Evolutionary conservation across 2,797 vertebrate genomes (phyloP).

Genomic region (Xenops minutus): DNA sequence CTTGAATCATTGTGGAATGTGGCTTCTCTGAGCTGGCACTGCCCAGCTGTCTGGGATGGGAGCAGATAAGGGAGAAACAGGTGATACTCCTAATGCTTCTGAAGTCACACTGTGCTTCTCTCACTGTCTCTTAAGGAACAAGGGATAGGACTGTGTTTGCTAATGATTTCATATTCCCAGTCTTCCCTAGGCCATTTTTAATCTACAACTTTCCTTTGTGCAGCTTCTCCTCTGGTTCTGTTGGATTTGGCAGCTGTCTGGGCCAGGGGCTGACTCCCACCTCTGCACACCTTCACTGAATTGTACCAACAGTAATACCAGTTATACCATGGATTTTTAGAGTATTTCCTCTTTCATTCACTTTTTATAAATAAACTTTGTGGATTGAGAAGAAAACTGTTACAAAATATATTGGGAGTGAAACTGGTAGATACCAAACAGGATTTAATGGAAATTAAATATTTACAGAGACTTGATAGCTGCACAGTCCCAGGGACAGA

Average conservation of each 20-base stretch:
- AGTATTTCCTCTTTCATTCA: background rate
- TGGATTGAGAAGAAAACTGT: background rate
- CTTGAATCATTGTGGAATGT: background rate
- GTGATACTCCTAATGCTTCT: background rate
- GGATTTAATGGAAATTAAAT: background rate
- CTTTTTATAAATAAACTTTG: background rate
- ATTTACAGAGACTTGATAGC: background rate
- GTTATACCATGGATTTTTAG: fast-evolving
- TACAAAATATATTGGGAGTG: fast-evolving
- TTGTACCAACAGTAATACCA: background rate
- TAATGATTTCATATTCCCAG: background rate
- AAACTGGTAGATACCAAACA: background rate
- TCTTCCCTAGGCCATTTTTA: background rate
- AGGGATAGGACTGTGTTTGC: background rate
- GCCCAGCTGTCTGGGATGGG: background rate
- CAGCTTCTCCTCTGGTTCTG: background rate
- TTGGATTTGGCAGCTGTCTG: background rate
- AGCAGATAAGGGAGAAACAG: background rate
- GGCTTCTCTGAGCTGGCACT: fast-evolving
- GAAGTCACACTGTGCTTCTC: background rate
- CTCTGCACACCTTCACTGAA: background rate
- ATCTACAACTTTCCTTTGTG: fast-evolving
- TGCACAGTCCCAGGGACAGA: background rate
- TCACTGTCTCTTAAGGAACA: background rate
- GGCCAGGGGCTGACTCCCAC: background rate